A percentile compares a stretch with the other conserved stretches of the same genome.
Conservation (phyloP, 2,888 invertebrate genomes). For the Eupithecia insigniata region DNA sequence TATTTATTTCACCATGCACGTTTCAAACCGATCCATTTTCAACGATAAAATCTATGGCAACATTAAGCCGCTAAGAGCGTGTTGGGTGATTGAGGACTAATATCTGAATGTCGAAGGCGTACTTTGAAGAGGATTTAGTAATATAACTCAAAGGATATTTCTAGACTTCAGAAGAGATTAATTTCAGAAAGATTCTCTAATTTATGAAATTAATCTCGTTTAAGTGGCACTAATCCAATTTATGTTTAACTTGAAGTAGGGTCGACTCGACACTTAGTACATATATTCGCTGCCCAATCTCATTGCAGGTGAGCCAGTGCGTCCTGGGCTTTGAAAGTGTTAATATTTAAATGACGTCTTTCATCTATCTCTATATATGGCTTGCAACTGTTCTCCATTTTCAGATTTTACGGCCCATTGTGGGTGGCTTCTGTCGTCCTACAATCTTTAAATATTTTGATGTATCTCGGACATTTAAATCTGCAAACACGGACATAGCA, state of each 20-base stretch:
- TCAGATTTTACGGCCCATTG: not conserved
- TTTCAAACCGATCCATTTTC: slow-evolving; percentile 23
- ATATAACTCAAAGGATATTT: not conserved
- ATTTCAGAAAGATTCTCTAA: too few species aligned
- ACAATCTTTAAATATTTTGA: not conserved
- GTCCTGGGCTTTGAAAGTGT: too few species aligned
- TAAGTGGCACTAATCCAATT: not conserved
- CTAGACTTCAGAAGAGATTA: too few species aligned
- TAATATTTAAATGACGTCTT: not conserved
- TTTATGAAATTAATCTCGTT: not conserved
- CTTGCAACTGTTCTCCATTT: not conserved
- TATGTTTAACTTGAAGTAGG: not conserved
- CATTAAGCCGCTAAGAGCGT: slow-evolving; percentile 18
- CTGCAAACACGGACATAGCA: slow-evolving; percentile 16
- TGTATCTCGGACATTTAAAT: slow-evolving; percentile 9
- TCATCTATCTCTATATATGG: not conserved
- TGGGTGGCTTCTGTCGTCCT: not conserved
- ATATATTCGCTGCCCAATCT: too few species aligned
- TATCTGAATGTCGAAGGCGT: slow-evolving; percentile 19
- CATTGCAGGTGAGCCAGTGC: too few species aligned
- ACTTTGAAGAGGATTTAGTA: not conserved
- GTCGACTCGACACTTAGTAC: not conserved
- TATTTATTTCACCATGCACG: slow-evolving; percentile 21
- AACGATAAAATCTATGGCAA: slow-evolving; percentile 24
- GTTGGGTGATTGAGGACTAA: slow-evolving; percentile 11